phyloP scores from a whole-genome alignment of 2,113 vertebrate genomes.

The Pterocles gutturalis region DNA sequence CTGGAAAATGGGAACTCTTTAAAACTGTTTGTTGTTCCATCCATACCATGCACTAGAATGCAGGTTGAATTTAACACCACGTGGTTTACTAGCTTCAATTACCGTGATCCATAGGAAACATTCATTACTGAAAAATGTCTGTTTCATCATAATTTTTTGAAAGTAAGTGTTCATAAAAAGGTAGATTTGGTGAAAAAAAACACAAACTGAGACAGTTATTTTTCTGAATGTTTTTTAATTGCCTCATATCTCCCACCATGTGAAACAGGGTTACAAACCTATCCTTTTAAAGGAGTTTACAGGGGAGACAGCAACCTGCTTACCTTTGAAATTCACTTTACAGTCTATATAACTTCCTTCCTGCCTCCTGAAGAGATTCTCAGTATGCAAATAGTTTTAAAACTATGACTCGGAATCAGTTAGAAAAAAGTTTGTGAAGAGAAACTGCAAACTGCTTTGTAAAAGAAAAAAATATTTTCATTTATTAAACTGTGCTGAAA shows the following conservation, averaged over 20 bases:
- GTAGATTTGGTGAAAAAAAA: background rate
- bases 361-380: background rate
- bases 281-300: background rate
- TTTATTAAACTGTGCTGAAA: background rate
- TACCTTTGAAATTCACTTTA: background rate
- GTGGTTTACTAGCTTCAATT: background rate
- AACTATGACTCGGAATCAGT: background rate
- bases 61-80: background rate
- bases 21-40: background rate
- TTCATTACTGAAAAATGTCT: background rate
- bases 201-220: rapidly evolving
- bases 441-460: background rate
- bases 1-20: background rate
- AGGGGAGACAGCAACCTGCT: background rate
- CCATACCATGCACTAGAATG: rapidly evolving
- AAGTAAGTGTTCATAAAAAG: background rate
- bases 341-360: background rate
- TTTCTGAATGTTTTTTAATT: background rate
- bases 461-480: background rate
- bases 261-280: background rate
- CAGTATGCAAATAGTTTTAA: background rate
- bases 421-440: background rate
- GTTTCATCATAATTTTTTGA: background rate
- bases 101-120: background rate
- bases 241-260: rapidly evolving